Base-by-base conservation (phyloP, 2,888 invertebrate genomes). In the Coleophora deauratella region DNA sequence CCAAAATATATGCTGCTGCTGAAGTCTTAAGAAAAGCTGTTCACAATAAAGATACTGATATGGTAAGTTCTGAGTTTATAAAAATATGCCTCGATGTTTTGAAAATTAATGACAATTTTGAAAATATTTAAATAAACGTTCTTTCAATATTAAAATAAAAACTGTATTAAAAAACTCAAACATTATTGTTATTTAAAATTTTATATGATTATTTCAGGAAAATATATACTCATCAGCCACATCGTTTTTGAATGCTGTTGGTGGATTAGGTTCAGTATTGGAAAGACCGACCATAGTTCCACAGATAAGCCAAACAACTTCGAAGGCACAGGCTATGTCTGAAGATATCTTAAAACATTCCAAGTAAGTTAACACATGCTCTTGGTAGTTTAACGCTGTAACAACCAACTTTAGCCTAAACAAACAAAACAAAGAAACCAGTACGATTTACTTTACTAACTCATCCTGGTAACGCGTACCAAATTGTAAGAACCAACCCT, bases 291-390 rank as follows among this genome's bases (percentile, higher is more conserved):
- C 56, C 0, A 45, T 64, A 4, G 49, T 59, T 11, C 72, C 74
- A 0, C 35, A 33, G 1, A 49, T 45, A 0, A 46, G 40, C 0
- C 42, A 49, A 9, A 27, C 55, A 1, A 42, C 62, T 1, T 37
- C 52, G 0, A 62, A 58, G 0, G 59, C 60, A 0, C 49, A 50
- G 44, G 49, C 47, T 1, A 46, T 51, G 0, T 49, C 59, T 7
- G 66, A 70, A 1, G 67, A 72, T 0, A 47, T 76, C n/a, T 12
- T 57, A 3, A 53, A 57, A 10, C 55, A 60, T 37, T 64, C 70
- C 21, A 62, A 61, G 74, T 72, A 11, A 50, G 55, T 51, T 7
- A 7, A 6, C 21, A 21, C 21, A 21, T 4, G n/a, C n/a, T n/a
- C n/a, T n/a, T n/a, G n/a, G n/a, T n/a, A n/a, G n/a, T n/a, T n/a